Percentiles rank a stretch among this genome's conserved stretches.
These are phyloP conservation scores for Macaria notata DNA, from an alignment of 2,888 invertebrate species.

Conservation along the genomic window DNA sequence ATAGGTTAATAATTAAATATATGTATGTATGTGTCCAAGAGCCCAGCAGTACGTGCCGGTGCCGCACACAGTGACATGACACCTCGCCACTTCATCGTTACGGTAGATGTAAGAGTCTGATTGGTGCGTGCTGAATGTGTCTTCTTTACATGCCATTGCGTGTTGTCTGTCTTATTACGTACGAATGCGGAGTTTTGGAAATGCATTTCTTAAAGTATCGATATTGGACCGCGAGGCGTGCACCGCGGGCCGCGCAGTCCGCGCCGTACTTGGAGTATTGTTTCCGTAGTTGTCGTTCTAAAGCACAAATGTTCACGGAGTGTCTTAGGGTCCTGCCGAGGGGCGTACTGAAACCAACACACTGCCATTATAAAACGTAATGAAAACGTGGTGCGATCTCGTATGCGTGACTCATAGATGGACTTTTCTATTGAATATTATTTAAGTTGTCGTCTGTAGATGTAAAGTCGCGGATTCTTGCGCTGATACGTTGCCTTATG, in stretches of 20 bases:
- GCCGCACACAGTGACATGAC: neutral
- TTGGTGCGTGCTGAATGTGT: constrained; percentile 75
- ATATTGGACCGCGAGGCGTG: constrained; percentile 65
- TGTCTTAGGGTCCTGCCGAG: constrained; percentile 62
- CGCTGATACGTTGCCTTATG: constrained; percentile 72
- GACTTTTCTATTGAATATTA: constrained; percentile 44
- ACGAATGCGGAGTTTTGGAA: constrained; percentile 71
- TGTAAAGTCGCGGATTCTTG: constrained; percentile 46
- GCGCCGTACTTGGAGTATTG: constrained; percentile 52
- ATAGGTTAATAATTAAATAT: no score
- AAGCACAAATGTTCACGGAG: constrained; percentile 74
- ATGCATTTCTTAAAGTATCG: constrained; percentile 76
- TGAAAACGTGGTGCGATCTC: constrained; percentile 58
- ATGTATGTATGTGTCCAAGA: no score
- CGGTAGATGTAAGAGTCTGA: constrained; percentile 53
- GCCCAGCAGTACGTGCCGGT: no score
- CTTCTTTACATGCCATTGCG: constrained; percentile 72
- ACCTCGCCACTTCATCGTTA: constrained; percentile 17
- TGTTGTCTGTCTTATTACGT: constrained; percentile 63
- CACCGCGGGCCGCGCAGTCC: constrained; percentile 76
- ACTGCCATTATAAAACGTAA: constrained; percentile 75
- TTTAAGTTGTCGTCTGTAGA: constrained; percentile 35
- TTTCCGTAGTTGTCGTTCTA: constrained; percentile 33
- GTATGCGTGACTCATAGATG: constrained; percentile 55
- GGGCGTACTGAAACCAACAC: constrained; percentile 64